Conservation (phyloP, 2,113 vertebrate species). For the Indicator maculatus region DNA sequence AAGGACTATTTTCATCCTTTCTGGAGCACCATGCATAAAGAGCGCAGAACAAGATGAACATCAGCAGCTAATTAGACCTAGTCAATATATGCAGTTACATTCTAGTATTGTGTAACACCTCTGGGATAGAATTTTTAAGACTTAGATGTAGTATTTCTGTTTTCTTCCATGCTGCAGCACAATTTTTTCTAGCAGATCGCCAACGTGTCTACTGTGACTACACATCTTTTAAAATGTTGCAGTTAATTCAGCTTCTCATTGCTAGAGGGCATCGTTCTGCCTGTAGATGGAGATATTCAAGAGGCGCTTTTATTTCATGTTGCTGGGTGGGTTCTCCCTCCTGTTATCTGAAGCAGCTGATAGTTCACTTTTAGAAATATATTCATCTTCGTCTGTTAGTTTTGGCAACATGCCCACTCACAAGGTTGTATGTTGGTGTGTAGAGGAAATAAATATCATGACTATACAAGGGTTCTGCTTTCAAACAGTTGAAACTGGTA, state of each 20-base stretch:
- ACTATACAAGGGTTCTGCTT: not conserved
- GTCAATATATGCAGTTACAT: not conserved
- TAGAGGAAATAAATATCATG: not conserved
- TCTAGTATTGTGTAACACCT: not conserved
- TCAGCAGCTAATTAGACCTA: not conserved
- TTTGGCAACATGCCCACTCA: not conserved
- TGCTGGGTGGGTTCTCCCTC: not conserved
- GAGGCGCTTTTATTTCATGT: not conserved
- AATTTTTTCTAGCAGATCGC: not conserved
- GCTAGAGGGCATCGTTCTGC: rapidly evolving
- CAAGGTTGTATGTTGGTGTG: not conserved
- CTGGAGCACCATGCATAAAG: not conserved
- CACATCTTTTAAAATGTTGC: not conserved
- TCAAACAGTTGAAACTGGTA: not conserved
- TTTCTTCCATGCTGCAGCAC: not conserved
- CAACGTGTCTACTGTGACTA: not conserved
- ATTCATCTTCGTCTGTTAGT: not conserved
- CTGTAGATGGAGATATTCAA: not conserved
- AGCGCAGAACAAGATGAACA: not conserved
- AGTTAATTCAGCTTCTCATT: not conserved
- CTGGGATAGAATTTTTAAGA: not conserved
- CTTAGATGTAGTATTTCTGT: not conserved
- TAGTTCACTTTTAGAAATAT: not conserved
- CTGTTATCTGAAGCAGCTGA: not conserved
- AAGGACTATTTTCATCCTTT: not conserved